Base-by-base conservation (phyloP, 2,113 vertebrate species). In the Notothenia coriiceps region DNA sequence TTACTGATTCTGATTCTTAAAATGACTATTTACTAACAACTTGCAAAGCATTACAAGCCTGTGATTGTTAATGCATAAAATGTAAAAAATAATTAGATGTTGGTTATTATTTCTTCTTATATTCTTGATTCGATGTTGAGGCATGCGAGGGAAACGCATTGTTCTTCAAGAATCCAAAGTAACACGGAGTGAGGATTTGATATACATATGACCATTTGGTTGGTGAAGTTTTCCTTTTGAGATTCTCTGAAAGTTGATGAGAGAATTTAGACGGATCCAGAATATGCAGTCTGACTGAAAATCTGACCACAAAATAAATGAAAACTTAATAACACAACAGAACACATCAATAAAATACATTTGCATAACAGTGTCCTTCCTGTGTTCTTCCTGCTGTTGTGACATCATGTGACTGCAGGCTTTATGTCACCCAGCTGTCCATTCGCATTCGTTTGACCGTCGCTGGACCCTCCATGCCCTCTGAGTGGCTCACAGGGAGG, bases 341-440 rank as follows among this genome's bases (percentile, higher is more conserved):
- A 87, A 83, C 57, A 81, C 62, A 17, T 86, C 81, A 75, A 74
- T 81, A 65, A 81, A 40, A 40, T 1, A 40, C 3, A 52, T 84
- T 88, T 88, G 79, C 83, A 82, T 76, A 77, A 82, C 73, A 80
- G 64, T 72, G 77, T 90, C 87, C 85, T 40, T 89, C 83, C 74
- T 87, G 70, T 51, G 62, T 87, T 78, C 61, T 40, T 74, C 77
- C 80, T 56, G 74, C 18, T 22, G 46, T 8, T 4, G 47, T 49
- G 51, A 20, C 3, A 5, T 49, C 61, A 51, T 44, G 46, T 64
- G 69, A 86, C 73, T 17, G 35, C 3, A 5, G 77, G 4, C 0
- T 84, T 50, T 91, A 98, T 93, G 98, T 99, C 92, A 98, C 97
- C 98, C 98, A 99, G 1, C 95, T 95, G 88, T 98, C 97, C 94